Evolutionary conservation across 2,797 vertebrate genomes (phyloP).

Genomic region (Gymnocypris eckloni): DNA sequence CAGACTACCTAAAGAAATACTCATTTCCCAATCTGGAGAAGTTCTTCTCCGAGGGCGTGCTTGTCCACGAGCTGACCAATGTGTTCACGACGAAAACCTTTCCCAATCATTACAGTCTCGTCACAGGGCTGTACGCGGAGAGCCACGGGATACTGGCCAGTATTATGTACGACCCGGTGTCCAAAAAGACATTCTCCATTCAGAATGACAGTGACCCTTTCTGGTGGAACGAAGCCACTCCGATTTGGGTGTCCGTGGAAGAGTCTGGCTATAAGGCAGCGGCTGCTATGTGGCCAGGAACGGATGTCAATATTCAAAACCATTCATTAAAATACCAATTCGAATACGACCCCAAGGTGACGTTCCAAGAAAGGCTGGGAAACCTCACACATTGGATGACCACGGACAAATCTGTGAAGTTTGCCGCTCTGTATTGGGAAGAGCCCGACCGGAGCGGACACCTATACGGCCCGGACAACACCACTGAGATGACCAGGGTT

Average conservation of each 20-base stretch:
- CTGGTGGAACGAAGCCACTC: constrained; percentile 91
- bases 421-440: constrained; percentile 92
- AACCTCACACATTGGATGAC: constrained; percentile 83
- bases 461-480: constrained; percentile 85
- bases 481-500: constrained; percentile 77
- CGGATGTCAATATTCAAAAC: constrained; percentile 81
- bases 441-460: constrained; percentile 91
- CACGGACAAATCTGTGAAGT: constrained; percentile 78
- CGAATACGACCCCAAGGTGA: constrained; percentile 77
- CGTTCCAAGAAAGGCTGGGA: constrained; percentile 80
- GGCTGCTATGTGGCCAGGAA: constrained; percentile 94
- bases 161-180: constrained; percentile 85
- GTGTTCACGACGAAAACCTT: constrained; percentile 96
- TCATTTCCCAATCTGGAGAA: constrained; percentile 86
- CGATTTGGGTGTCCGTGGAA: constrained; percentile 91
- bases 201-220: constrained; percentile 78
- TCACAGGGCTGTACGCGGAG: constrained; percentile 93
- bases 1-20: constrained; percentile 90
- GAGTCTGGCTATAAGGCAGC: constrained; percentile 85
- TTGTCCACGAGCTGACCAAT: constrained; percentile 88
- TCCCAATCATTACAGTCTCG: constrained; percentile 96
- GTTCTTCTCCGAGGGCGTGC: constrained; percentile 84
- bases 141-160: constrained; percentile 93
- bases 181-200: constrained; percentile 77
- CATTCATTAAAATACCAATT: constrained; percentile 79